Evolutionary conservation across 2,888 invertebrate species (phyloP).

Genomic region (Oasisia sp.): DNA sequence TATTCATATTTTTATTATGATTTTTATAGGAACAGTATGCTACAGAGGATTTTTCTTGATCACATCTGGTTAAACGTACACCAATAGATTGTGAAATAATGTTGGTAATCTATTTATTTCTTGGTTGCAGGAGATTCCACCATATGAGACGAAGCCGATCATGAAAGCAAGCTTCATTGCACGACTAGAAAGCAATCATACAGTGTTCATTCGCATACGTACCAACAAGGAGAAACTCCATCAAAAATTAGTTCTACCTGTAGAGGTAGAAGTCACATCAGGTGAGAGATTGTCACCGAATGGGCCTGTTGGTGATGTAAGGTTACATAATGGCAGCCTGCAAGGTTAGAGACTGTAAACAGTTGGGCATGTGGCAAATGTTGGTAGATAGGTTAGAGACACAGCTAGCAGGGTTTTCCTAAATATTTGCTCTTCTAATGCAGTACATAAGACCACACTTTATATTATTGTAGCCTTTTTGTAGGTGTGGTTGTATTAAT

Average conservation of each 20-base stretch:
- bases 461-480: background rate
- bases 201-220: constrained; percentile 84
- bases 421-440: too few relatives aligned
- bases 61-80: too few relatives aligned
- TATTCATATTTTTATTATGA: too few relatives aligned
- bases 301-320: background rate
- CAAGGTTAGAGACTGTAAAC: too few relatives aligned
- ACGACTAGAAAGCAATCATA: constrained; percentile 81
- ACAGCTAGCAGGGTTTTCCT: too few relatives aligned
- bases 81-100: background rate
- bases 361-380: too few relatives aligned
- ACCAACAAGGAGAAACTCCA: constrained; percentile 67
- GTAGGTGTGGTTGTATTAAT: background rate
- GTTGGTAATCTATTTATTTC: background rate
- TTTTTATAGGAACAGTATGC: too few relatives aligned
- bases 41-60: too few relatives aligned
- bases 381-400: too few relatives aligned
- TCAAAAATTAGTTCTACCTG: constrained; percentile 80
- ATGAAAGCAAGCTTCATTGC: constrained; percentile 86
- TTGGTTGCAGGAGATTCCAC: constrained; percentile 77
- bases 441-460: too few relatives aligned
- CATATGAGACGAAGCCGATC: constrained; percentile 86
- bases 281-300: constrained; percentile 47
- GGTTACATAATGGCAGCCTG: too few relatives aligned
- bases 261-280: constrained; percentile 83